A percentile compares a stretch with the other conserved stretches of the same genome.
Evolutionary conservation across 1,140 invertebrate species (phyloP).

Genomic region (Zophobas morio): DNA sequence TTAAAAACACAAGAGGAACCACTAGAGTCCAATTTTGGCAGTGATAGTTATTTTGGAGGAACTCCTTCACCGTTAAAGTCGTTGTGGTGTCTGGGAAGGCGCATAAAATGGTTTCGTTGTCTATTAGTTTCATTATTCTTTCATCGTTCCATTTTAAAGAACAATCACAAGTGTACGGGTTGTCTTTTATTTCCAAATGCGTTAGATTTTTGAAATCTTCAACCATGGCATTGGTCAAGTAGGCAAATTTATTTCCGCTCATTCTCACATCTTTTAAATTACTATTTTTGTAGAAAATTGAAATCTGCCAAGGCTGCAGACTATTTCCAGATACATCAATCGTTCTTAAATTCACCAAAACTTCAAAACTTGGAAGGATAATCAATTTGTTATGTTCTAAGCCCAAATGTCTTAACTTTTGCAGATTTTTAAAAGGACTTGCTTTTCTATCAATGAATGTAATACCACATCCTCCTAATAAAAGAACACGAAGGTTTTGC

Average conservation of each 20-base stretch:
- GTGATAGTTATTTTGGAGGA: slow-evolving; percentile 1
- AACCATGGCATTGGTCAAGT: slow-evolving; percentile 72
- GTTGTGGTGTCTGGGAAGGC: slow-evolving; percentile 28
- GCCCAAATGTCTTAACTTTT: slow-evolving; percentile 69
- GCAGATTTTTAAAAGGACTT: slow-evolving; percentile 70
- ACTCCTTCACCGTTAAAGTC: slow-evolving; percentile 48
- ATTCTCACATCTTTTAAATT: slow-evolving; percentile 66
- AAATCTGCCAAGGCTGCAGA: slow-evolving; percentile 69
- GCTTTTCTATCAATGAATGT: slow-evolving; percentile 64
- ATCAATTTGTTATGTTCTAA: slow-evolving; percentile 69
- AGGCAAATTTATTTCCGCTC: slow-evolving; percentile 71
- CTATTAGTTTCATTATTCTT: slow-evolving; percentile 27
- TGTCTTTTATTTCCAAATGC: slow-evolving; percentile 69
- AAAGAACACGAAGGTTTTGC: slow-evolving; percentile 68
- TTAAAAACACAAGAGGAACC: slow-evolving; percentile 47
- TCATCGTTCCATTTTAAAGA: slow-evolving; percentile 37
- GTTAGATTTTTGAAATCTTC: slow-evolving; percentile 69
- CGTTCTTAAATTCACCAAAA: slow-evolving; percentile 67
- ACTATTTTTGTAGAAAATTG: slow-evolving; percentile 67
- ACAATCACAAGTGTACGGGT: slow-evolving; percentile 73
- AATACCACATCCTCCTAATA: slow-evolving; percentile 70
- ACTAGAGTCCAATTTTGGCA: slow-evolving; percentile 36
- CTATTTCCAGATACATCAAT: slow-evolving; percentile 71
- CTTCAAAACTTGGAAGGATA: slow-evolving; percentile 68
- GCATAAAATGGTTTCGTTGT: slow-evolving; percentile 16